These are phyloP conservation scores for Amphilophus citrinellus DNA, from an alignment of 2,113 vertebrate genomes.

Conservation along the genomic window DNA sequence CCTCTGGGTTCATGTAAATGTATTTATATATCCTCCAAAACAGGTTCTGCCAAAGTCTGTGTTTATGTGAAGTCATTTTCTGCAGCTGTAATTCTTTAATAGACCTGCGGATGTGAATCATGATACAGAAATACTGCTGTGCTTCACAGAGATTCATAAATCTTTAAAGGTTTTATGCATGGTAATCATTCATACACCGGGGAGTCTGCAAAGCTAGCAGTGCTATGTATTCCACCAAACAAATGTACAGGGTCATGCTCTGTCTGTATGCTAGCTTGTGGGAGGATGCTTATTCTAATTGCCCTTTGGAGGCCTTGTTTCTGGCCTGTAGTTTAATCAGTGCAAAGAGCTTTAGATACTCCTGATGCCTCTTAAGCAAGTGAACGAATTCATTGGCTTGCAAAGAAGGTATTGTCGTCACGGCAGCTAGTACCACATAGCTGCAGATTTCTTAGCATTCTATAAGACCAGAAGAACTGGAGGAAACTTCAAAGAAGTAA, in stretches of 20 bases:
- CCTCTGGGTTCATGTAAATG: slow-evolving; percentile 45
- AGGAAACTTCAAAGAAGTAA: slow-evolving; percentile 55
- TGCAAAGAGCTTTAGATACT: slow-evolving; percentile 38
- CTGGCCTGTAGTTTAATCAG: slow-evolving; percentile 52
- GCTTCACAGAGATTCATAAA: slow-evolving; percentile 59
- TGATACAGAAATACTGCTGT: slow-evolving; percentile 44
- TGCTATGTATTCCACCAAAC: slow-evolving; percentile 23
- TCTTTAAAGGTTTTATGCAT: slow-evolving; percentile 43
- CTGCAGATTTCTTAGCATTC: slow-evolving; percentile 41
- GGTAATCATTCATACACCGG: slow-evolving; percentile 50
- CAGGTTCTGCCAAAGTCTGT: slow-evolving; percentile 37
- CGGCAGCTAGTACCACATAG: slow-evolving; percentile 2
- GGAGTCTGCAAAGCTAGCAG: slow-evolving; percentile 32
- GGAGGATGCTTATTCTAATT: slow-evolving; percentile 59
- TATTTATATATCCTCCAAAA: slow-evolving; percentile 44
- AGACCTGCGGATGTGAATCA: slow-evolving; percentile 52
- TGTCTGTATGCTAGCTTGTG: slow-evolving; percentile 23
- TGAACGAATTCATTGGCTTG: slow-evolving; percentile 33
- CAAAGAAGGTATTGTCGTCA: slow-evolving; percentile 13
- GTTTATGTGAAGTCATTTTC: slow-evolving; percentile 52
- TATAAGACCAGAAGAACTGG: slow-evolving; percentile 43
- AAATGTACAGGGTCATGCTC: slow-evolving; percentile 33
- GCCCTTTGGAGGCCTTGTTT: slow-evolving; percentile 44
- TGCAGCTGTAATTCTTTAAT: slow-evolving; percentile 48
- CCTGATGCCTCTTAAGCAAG: slow-evolving; percentile 13